phyloP scores from a whole-genome alignment of 2,113 vertebrate species.

The Tiliqua scincoides region DNA sequence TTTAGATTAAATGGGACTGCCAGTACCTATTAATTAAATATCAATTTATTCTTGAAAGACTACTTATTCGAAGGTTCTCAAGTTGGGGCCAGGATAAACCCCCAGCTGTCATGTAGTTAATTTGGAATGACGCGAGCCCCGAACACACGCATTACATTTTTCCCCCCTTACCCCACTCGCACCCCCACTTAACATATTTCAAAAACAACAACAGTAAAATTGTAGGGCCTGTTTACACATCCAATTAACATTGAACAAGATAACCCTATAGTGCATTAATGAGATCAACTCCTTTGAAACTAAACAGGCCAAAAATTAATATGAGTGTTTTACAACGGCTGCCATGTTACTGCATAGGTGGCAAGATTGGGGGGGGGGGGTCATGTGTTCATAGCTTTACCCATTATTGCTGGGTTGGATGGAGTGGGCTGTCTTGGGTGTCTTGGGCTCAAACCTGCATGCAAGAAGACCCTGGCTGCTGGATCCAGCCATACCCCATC shows the following conservation, averaged over 20 bases:
- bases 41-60: conserved; percentile 75
- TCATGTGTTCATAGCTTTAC: not conserved
- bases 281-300: conserved; percentile 69
- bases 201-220: too few species aligned
- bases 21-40: conserved; percentile 76
- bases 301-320: conserved; percentile 60
- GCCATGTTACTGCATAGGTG: conserved; percentile 31
- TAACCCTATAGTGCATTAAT: conserved; percentile 69
- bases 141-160: conserved; percentile 58
- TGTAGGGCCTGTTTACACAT: conserved; percentile 75
- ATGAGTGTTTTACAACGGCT: conserved; percentile 52
- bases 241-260: conserved; percentile 75
- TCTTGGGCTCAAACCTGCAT: not conserved
- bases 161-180: not conserved
- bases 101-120: conserved; percentile 70
- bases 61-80: conserved; percentile 71
- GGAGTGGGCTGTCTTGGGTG: not conserved
- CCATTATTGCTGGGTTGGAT: not conserved
- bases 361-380: too few species aligned
- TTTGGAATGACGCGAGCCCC: conserved; percentile 67
- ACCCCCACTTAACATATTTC: conserved; percentile 60
- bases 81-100: conserved; percentile 70
- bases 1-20: conserved; percentile 72
- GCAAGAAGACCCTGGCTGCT: too few species aligned
- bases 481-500: too few species aligned